Evolutionary conservation across 2,113 vertebrate genomes (phyloP).

Genomic region (Mormyrus lacerda): DNA sequence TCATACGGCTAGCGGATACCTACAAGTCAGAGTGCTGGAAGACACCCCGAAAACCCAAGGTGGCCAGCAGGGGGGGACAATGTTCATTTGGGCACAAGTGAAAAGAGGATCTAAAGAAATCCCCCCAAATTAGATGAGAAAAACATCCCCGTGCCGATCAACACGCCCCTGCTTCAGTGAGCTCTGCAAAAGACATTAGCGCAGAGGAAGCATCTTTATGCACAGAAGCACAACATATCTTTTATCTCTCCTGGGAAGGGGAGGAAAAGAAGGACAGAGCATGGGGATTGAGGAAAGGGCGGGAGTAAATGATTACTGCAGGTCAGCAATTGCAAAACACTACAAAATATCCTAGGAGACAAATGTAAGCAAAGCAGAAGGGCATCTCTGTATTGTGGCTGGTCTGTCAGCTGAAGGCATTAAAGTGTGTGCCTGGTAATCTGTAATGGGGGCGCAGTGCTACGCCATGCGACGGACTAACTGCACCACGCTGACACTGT

Average conservation of each 20-base stretch:
- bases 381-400: background rate
- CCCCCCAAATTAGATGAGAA: constrained; percentile 9
- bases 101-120: background rate
- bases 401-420: background rate
- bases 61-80: background rate
- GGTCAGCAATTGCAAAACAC: background rate
- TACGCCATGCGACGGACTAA: background rate
- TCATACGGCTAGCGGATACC: background rate
- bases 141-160: constrained; percentile 16
- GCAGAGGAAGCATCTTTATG: background rate
- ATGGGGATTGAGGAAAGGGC: background rate
- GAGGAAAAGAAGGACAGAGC: background rate
- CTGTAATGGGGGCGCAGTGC: background rate
- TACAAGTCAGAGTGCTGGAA: background rate
- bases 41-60: background rate
- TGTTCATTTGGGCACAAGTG: background rate
- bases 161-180: background rate
- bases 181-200: constrained; percentile 34
- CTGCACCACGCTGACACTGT: background rate
- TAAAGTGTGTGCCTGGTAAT: background rate
- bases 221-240: background rate
- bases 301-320: background rate
- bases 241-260: background rate
- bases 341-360: background rate
- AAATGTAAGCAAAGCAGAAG: background rate